Conservation (phyloP, 2,888 invertebrate species). For the Herminia tarsipennalis region DNA sequence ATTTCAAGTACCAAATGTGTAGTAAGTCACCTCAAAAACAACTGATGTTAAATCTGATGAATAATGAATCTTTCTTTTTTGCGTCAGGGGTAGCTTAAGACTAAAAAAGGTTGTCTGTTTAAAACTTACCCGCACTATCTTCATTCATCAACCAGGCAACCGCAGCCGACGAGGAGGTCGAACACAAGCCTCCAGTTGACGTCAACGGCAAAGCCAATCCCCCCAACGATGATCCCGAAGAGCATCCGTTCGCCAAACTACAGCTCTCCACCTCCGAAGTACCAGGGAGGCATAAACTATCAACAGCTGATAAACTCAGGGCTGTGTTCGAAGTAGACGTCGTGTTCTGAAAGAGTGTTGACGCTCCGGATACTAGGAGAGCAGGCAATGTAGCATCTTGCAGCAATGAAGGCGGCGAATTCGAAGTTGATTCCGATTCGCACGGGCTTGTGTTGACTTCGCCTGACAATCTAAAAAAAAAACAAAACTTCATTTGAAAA, state of each 20-base stretch:
- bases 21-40: too few relatives aligned
- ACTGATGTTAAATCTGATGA: too few relatives aligned
- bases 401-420: constrained; percentile 82
- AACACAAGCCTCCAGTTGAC: constrained; percentile 71
- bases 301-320: constrained; percentile 54
- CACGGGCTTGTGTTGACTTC: constrained; percentile 85
- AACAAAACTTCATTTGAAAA: constrained; percentile 9
- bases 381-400: constrained; percentile 78
- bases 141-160: constrained; percentile 86
- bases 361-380: constrained; percentile 74
- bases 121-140: constrained; percentile 79
- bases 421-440: constrained; percentile 87
- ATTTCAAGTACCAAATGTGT: too few relatives aligned
- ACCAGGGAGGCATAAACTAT: constrained; percentile 58
- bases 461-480: constrained; percentile 69
- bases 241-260: constrained; percentile 76
- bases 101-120: too few relatives aligned
- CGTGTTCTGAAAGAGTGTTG: constrained; percentile 75
- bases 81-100: too few relatives aligned
- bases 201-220: constrained; percentile 75
- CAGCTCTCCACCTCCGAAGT: constrained; percentile 68
- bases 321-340: constrained; percentile 60
- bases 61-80: too few relatives aligned
- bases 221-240: constrained; percentile 60
- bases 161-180: constrained; percentile 76